Conservation (phyloP, 2,888 invertebrate species). For the Sabellastarte sp. region DNA sequence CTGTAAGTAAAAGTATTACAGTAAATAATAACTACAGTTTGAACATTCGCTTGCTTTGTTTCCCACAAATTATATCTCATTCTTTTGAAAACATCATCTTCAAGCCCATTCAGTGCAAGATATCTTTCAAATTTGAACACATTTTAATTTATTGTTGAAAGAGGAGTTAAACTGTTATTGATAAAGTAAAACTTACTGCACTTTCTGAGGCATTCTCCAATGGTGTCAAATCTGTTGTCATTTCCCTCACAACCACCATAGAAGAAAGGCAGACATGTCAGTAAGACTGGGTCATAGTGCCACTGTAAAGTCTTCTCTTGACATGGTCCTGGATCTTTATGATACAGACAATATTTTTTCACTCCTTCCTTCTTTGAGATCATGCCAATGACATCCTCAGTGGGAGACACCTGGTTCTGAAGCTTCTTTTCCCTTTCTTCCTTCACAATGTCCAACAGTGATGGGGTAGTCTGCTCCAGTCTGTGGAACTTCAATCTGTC, state of each 20-base stretch:
- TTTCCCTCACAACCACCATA: conserved; percentile 2
- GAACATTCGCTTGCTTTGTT: no score
- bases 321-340: background rate
- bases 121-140: no score
- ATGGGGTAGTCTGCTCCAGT: background rate
- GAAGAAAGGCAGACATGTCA: background rate
- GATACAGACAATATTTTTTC: background rate
- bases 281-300: conserved; percentile 1
- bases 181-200: no score
- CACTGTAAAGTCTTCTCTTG: background rate
- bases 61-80: no score
- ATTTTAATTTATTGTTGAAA: no score
- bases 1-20: no score
- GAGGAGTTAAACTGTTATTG: no score
- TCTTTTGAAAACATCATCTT: no score
- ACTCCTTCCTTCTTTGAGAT: background rate
- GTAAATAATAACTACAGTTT: no score
- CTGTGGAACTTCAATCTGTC: background rate
- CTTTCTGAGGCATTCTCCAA: conserved; percentile 1
- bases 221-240: conserved; percentile 1
- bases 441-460: background rate
- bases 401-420: background rate
- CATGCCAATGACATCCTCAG: background rate
- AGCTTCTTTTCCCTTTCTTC: background rate
- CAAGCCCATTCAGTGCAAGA: no score